Base-by-base conservation (phyloP, 2,113 vertebrate species). In the Aspiorhynchus laticeps region DNA sequence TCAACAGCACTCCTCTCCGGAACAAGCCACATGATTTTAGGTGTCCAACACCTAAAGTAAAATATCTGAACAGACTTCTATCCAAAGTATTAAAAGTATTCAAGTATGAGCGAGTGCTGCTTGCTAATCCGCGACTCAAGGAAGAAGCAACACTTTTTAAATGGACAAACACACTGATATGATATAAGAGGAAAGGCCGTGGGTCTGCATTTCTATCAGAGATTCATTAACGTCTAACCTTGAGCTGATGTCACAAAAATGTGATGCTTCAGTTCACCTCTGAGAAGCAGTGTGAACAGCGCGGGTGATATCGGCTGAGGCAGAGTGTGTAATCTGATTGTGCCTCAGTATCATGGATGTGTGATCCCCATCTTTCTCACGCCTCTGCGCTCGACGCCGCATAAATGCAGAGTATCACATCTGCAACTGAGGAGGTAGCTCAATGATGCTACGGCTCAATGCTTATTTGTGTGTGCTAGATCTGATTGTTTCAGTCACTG, bases 271-370 rank as follows among this genome's bases (percentile, higher is more conserved):
- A 75, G 83, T 74, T 59, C 69, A 46, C 53, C 14, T 26, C 56
- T 74, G 67, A 87, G 36, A 63, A 28, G 9, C 59, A 4, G 38
- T 26, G 36, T 21, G 69, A 74, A 73, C 53, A 56, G 53, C 28
- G 53, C 15, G 11, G 65, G 43, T 59, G 36, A 83, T 41, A 74
- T n/a, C 4, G 53, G 51, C n/a, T 59, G 63, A 76, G 46, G 71
- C 33, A 76, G 41, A 71, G 53, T 56, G 73, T 26, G 73, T 56
- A 43, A 67, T 83, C 33, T 79, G 61, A 88, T 77, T 76, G 38
- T 73, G 76, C 15, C 28, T 33, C 28, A 1, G 41, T 79, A 36
- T 65, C 14, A 85, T 8, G 28, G 21, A 21, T 71, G 24, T n/a
- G 67, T 21, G 75, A 71, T 51, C 24, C 63, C 75, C 26, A 65